phyloP scores from a whole-genome alignment of 2,113 vertebrate species.

The Sebastes schlegelii region DNA sequence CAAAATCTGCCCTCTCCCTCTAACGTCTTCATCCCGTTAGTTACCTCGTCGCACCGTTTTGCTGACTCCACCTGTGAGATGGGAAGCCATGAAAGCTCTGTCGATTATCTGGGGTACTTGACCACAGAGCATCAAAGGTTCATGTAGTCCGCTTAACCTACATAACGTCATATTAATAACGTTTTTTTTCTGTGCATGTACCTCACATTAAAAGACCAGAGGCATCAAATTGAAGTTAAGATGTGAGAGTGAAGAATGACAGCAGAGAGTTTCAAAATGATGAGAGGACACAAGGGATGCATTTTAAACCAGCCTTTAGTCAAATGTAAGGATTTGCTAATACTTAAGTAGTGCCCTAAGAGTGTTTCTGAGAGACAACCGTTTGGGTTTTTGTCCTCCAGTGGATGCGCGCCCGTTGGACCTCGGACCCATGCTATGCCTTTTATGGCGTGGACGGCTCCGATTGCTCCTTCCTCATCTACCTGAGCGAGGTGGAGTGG shows the following conservation, averaged over 20 bases:
- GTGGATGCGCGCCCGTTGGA: slow-evolving; percentile 99
- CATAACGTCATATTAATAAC: neutral
- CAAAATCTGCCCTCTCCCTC: neutral
- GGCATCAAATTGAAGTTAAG: neutral
- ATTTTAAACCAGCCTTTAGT: neutral
- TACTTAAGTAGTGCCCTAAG: neutral
- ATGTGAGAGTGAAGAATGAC: slow-evolving; percentile 1
- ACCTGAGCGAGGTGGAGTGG: slow-evolving; percentile 98
- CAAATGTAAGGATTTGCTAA: neutral
- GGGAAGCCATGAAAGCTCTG: neutral
- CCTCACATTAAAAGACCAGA: neutral
- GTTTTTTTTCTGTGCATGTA: neutral
- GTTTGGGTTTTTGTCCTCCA: slow-evolving; percentile 64
- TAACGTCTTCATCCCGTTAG: neutral
- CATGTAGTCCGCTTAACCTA: neutral
- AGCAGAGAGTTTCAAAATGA: neutral
- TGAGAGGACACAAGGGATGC: neutral
- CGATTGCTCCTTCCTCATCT: slow-evolving; percentile 96
- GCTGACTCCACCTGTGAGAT: neutral
- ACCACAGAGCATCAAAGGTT: neutral
- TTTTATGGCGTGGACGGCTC: slow-evolving; percentile 97
- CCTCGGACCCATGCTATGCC: slow-evolving; percentile 96
- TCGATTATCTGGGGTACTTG: neutral
- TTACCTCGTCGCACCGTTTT: neutral
- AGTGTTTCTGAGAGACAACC: neutral